Base-by-base conservation (phyloP, 2,888 invertebrate genomes). In the Xestia rhomboidea region DNA sequence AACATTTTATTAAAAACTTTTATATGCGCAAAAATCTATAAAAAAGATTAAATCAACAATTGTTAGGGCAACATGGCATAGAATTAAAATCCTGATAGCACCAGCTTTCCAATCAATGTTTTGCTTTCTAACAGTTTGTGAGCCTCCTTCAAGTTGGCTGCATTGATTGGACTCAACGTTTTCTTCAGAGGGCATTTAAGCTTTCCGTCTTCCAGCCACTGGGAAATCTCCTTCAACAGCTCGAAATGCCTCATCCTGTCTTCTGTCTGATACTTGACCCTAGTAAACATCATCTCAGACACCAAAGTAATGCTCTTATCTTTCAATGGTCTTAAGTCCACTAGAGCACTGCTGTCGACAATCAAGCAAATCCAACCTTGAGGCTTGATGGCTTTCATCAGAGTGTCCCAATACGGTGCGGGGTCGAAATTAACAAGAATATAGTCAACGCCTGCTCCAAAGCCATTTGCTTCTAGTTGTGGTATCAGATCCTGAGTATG, bases 401-500 rank as follows among this genome's bases (percentile, higher is more conserved):
- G 64, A 0, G 93, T 93, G 49, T 95, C 90, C 96, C 96, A 96
- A 68, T 96, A 96, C 0, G 95, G 95, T 44, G 90, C 95, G 13
- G 96, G 96, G 79, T 96, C 96, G 81, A 93, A 96, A 79, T 95
- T 96, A 0, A 95, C 94, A 15, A 96, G 82, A 64, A 96, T 96
- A 67, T 89, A 95, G 81, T 96, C 95, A 3, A 96, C 95, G 54
- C 95, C 95, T 49, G 87, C 89, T n/a, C 84, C 88, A 84, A 90
- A 94, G 5, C 95, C 95, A 75, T 92, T 90, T 2, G 88, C 90
- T 83, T 93, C 89, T 11, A 96, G 86, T 78, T 96, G 96, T 11
- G 93, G 91, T 44, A 92, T 54, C 60, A 96, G 84, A 80, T 95
- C 92, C 75, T 92, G 84, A 4, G 90, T 91, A 76, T 96, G 95